These are phyloP conservation scores for Pipistrellus pipistrellus DNA, from an alignment of 2,797 vertebrate species.

Conservation along the genomic window DNA sequence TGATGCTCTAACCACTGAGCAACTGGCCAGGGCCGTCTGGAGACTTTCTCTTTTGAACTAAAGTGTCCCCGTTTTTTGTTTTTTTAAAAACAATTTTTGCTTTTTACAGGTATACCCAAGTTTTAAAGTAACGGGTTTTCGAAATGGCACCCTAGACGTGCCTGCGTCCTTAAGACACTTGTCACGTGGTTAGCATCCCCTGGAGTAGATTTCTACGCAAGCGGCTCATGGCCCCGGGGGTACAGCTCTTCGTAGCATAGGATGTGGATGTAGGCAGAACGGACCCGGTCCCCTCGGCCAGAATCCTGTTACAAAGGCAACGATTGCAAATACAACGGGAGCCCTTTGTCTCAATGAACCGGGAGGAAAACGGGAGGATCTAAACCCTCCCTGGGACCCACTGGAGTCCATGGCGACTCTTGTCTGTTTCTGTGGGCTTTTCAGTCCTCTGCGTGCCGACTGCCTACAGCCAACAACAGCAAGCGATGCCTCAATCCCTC, in stretches of 20 bases:
- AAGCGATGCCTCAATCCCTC: background rate
- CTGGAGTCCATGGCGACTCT: background rate
- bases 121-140: constrained; percentile 39
- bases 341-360: background rate
- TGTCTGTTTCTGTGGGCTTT: background rate
- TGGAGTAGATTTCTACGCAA: background rate
- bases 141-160: background rate
- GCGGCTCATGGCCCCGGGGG: background rate
- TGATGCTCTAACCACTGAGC: too few species aligned
- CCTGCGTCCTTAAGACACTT: background rate
- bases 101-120: constrained; percentile 24
- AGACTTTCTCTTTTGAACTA: constrained; percentile 6
- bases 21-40: background rate
- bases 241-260: background rate
- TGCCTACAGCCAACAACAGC: background rate
- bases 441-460: background rate
- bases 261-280: background rate
- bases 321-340: constrained; percentile 33
- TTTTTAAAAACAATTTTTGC: background rate
- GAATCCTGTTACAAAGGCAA: background rate
- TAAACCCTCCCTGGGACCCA: background rate
- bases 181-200: background rate
- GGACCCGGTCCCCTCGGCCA: background rate
- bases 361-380: background rate
- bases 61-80: background rate